Conservation (phyloP, 2,888 invertebrate genomes). For the Lingula anatina region DNA sequence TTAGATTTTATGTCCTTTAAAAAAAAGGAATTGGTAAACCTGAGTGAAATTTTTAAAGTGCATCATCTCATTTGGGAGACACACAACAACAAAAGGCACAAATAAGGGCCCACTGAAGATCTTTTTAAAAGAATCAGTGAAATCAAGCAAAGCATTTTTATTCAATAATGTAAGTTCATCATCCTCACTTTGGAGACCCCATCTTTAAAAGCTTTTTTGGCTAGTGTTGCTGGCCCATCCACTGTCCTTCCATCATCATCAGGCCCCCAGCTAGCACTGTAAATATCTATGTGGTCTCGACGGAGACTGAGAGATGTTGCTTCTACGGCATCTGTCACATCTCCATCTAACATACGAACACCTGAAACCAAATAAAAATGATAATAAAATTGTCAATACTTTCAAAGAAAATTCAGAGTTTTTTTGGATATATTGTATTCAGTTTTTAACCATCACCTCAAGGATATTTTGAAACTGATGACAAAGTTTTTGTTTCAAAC, state of each 20-base stretch:
- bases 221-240: conserved; percentile 93
- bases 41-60: too few relatives aligned
- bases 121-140: too few relatives aligned
- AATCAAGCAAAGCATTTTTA: too few relatives aligned
- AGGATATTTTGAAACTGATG: too few relatives aligned
- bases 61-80: too few relatives aligned
- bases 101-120: too few relatives aligned
- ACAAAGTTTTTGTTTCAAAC: too few relatives aligned
- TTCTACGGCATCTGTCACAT: conserved; percentile 98
- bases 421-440: background rate
- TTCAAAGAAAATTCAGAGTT: background rate
- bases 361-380: conserved; percentile 56
- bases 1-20: too few relatives aligned
- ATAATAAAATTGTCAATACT: background rate
- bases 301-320: conserved; percentile 89
- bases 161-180: too few relatives aligned
- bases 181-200: conserved; percentile 79
- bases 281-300: conserved; percentile 96
- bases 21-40: too few relatives aligned
- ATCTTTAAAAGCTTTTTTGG: conserved; percentile 89
- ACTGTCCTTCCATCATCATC: conserved; percentile 98
- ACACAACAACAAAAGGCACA: too few relatives aligned
- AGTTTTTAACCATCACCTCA: too few relatives aligned
- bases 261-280: conserved; percentile 96
- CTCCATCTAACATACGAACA: conserved; percentile 96